Evolutionary conservation across 37 sponge, comb jelly and placozoan species (phyloP), one percentile per base, ranked within the genome.

Genomic region (Aplysina aerophoba): DNA sequence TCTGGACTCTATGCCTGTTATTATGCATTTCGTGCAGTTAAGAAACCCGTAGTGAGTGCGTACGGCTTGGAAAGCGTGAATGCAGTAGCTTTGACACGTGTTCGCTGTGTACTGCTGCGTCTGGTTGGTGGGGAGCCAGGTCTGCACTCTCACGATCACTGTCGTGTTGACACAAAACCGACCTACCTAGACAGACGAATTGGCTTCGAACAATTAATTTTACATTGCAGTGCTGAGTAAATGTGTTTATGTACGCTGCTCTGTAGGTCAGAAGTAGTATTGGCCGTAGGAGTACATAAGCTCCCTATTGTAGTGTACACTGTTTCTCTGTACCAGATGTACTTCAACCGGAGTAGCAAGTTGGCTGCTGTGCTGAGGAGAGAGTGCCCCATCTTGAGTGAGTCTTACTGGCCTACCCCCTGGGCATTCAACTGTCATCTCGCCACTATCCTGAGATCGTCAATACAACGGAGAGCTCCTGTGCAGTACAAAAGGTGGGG

Each of bases 351-450:
- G 6, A 34, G 4, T 1, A 69, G 71, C 6, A 17, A 4, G 1
- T 69, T 69, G 71, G 71, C 71, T 30, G 71, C 27, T 27, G 13
- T 69, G 71, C 35, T 44, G 50, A 44, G 8, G 8, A 44, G 50
- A 44, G 50, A 59, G 31, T 88, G 89, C 39, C 89, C 89, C 21
- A 69, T 57, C 28, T 50, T 92, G 11, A 31, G 24, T 8, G 61
- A 86, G 72, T 24, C 27, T 22, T 90, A 93, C 61, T 90, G 88
- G 81, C 93, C 93, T 0, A 90, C 85, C 11, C 41, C 73, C 35
- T 93, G 93, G 93, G 93, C 93, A 1, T 59, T 73, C 39, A 56
- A 90, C 50, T 62, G 80, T 36, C 92, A 91, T 34, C 24, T 88
- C 25, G 83, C 54, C 24, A 91, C 94, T 20, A 59, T 94, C 19